Conservation (phyloP, 2,113 vertebrate species). For the Oriolus oriolus region DNA sequence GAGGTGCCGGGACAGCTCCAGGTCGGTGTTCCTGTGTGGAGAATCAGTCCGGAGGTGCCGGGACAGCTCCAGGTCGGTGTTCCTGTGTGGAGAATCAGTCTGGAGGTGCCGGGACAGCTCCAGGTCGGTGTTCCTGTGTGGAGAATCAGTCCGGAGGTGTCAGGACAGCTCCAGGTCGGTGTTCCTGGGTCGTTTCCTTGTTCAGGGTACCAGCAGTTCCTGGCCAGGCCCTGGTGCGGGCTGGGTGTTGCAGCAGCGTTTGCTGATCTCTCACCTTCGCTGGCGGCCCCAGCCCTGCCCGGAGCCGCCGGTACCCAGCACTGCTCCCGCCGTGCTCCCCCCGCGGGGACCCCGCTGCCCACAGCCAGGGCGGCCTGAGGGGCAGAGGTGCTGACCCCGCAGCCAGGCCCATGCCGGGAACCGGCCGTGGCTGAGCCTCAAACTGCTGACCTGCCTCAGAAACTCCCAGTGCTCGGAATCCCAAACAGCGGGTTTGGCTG, state of each 20-base stretch:
- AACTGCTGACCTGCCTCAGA: neutral
- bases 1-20: too few relatives aligned
- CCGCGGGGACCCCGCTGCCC: neutral
- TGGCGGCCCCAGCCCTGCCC: neutral
- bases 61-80: too few relatives aligned
- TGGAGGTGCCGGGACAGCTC: too few relatives aligned
- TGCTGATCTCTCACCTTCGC: neutral
- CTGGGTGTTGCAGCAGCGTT: rapidly evolving
- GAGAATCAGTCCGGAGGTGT: too few relatives aligned
- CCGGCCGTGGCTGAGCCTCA: neutral
- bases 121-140: too few relatives aligned
- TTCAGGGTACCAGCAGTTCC: neutral
- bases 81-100: too few relatives aligned
- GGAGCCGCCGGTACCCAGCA: neutral
- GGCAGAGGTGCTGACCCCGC: neutral
- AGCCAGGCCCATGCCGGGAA: too few relatives aligned
- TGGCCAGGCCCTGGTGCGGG: neutral
- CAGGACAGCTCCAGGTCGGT: too few relatives aligned
- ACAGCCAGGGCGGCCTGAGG: neutral
- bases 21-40: too few relatives aligned
- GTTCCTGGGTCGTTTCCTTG: neutral
- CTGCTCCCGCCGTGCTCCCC: neutral
- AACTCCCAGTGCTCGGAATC: neutral
- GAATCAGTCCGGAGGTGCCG: too few relatives aligned
- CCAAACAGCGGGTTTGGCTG: too few relatives aligned